phyloP scores from a whole-genome alignment of 2,888 invertebrate species.

The Parnassius orleans region DNA sequence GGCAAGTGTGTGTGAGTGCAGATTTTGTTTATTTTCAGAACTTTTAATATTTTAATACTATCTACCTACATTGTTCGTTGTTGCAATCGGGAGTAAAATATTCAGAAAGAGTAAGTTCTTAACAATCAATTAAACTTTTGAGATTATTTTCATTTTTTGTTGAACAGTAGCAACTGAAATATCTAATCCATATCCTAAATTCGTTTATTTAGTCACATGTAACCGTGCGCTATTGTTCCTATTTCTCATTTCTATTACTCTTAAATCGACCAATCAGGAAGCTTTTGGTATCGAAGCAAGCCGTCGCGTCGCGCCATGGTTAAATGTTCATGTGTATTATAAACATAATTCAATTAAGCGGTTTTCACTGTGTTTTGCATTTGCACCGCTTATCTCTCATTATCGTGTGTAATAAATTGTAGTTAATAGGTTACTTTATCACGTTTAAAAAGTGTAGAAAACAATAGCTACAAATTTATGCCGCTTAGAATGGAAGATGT shows the following conservation, averaged over 20 bases:
- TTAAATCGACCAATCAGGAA: constrained; percentile 52
- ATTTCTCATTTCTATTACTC: constrained; percentile 29
- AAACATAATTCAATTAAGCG: constrained; percentile 76
- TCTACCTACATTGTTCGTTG: no score
- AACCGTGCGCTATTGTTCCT: constrained; percentile 58
- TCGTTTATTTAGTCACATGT: constrained; percentile 16
- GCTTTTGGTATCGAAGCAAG: constrained; percentile 32
- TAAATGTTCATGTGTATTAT: constrained; percentile 41
- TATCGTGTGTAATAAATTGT: constrained; percentile 54
- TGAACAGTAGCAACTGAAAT: no score
- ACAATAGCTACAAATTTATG: constrained; percentile 7
- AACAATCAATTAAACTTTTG: no score
- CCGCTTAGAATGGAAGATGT: neutral
- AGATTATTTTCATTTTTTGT: no score
- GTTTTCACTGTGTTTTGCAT: constrained; percentile 37
- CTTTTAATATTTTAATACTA: no score
- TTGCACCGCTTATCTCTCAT: constrained; percentile 47
- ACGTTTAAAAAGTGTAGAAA: constrained; percentile 26
- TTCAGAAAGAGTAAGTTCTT: no score
- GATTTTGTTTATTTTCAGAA: no score
- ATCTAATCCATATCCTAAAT: no score
- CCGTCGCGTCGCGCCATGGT: constrained; percentile 34
- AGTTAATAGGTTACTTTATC: constrained; percentile 55
- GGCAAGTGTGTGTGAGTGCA: no score
- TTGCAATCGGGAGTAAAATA: no score